Evolutionary conservation across 1,140 invertebrate genomes (phyloP), one percentile per base, ranked within the genome.

Genomic region (Psix sp.): DNA sequence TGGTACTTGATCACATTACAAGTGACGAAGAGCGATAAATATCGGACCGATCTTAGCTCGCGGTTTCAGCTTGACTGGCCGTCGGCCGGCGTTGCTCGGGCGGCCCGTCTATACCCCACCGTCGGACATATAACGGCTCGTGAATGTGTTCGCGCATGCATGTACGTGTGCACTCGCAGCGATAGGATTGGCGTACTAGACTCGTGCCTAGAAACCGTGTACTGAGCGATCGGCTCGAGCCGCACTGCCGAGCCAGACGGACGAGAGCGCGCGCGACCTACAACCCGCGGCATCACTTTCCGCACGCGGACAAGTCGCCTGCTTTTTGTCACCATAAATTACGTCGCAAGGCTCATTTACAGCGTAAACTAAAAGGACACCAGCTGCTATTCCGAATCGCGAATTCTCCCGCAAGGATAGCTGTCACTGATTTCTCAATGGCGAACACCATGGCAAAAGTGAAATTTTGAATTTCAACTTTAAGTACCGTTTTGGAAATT

Each of bases 51-150:
- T 74, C 63, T 49, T 66, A 66, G 59, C 38, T 76, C 73, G 78
- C 74, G 78, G 78, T 80, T 80, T 74, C 68, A 76, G 71, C 71
- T 77, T 77, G 78, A 80, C 78, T 78, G 76, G 76, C 54, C 67
- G 74, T 60, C 63, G 65, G 6, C 43, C 74, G 74, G 73, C 68
- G 67, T 70, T 71, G 45, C 60, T 52, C 48, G 67, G 40, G 73
- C 51, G 54, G 70, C 60, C 71, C 63, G 62, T 51, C 59, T 62
- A 57, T 65, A 63, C 77, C 74, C 74, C 74, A 67, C 74, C 74
- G 74, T 38, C 6, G 10, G 31, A 18, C 54, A 56, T 40, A 49
- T 62, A 59, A 70, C 59, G 49, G 57, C 7, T 7, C 57, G 51
- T 17, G 56, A 54, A 7, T 51, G 67, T 71, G 67, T 63, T 40